These are phyloP conservation scores for Colaptes auratus DNA, from an alignment of 2,113 vertebrate species.

Conservation along the genomic window DNA sequence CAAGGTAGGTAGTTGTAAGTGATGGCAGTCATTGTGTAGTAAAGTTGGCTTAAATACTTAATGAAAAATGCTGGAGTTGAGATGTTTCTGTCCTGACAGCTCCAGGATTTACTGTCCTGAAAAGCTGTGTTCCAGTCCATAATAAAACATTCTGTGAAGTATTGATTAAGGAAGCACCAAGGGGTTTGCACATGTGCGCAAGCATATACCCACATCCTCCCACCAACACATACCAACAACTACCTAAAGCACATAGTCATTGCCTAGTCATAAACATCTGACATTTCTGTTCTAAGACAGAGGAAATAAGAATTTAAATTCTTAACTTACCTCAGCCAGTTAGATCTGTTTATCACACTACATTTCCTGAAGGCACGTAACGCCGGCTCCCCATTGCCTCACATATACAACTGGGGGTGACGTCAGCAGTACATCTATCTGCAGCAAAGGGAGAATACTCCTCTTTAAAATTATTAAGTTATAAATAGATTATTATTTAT, in stretches of 20 bases:
- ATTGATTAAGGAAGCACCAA: background rate
- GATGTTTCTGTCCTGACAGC: background rate
- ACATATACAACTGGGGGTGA: background rate
- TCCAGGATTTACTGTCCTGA: background rate
- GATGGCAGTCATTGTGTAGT: background rate
- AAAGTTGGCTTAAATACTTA: constrained; percentile 1
- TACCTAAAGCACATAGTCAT: background rate
- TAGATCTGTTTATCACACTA: background rate
- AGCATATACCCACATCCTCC: background rate
- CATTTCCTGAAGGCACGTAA: background rate
- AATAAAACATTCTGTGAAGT: background rate
- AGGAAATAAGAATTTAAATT: background rate
- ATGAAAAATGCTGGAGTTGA: constrained; percentile 20
- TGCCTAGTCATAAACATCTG: background rate
- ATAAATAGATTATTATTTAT: background rate
- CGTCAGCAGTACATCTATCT: background rate
- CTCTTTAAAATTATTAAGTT: background rate
- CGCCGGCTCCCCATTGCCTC: background rate
- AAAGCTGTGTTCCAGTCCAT: background rate
- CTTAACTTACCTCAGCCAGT: constrained; percentile 6
- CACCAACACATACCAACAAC: background rate
- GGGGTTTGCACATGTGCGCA: background rate
- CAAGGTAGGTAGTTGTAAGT: background rate
- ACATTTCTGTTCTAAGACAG: background rate
- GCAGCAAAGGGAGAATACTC: background rate